Evolutionary conservation across 1,140 invertebrate species (phyloP).

Genomic region (Bombus superbus): DNA sequence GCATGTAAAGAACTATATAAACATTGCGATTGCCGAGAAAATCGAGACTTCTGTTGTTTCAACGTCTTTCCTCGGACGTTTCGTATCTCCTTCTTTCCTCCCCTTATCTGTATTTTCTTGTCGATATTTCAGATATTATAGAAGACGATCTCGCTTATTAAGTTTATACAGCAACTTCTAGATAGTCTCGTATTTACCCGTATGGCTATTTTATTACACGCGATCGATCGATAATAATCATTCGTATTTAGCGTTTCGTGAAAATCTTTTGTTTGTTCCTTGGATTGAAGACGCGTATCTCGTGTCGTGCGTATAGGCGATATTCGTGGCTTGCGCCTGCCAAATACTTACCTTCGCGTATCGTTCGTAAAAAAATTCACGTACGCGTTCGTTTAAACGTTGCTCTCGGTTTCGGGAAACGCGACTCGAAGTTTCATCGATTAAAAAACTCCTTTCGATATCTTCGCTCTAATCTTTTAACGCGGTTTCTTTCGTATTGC

Average conservation of each 20-base stretch:
- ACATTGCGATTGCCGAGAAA: neutral
- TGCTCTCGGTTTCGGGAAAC: neutral
- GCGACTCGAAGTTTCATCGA: too few species aligned
- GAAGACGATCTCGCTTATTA: neutral
- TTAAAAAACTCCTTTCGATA: too few species aligned
- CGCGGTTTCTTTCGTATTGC: too few species aligned
- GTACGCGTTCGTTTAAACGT: neutral
- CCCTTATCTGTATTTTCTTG: too few species aligned
- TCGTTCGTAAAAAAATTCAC: too few species aligned
- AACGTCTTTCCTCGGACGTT: neutral
- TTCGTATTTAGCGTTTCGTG: neutral
- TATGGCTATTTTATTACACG: neutral
- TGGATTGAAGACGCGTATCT: neutral
- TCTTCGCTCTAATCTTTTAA: too few species aligned
- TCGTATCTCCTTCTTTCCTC: neutral
- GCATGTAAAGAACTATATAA: too few species aligned
- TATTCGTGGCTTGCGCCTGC: accelerated
- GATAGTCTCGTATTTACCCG: neutral
- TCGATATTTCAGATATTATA: neutral
- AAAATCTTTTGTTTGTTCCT: neutral
- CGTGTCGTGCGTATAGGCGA: accelerated
- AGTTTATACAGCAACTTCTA: neutral
- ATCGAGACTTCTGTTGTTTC: neutral
- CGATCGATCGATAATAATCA: neutral
- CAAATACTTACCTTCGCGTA: neutral